Evolutionary conservation across 2,113 vertebrate species (phyloP).

Genomic region (Percina caprodes): DNA sequence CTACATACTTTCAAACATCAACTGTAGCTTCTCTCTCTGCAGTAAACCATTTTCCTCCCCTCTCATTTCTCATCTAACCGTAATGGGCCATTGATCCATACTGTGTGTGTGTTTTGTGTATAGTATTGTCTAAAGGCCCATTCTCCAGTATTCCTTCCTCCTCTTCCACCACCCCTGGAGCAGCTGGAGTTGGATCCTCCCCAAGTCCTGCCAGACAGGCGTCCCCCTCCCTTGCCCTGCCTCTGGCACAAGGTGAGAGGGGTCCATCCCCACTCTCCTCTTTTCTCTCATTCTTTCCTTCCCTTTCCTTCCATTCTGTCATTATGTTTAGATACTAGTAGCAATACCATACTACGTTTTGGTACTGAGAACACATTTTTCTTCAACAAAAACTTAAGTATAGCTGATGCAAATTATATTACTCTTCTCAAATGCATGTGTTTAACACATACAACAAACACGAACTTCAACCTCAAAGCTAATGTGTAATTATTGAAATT

Average conservation of each 20-base stretch:
- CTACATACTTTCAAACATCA: not conserved
- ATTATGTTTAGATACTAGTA: not conserved
- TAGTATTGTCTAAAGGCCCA: slow-evolving; percentile 76
- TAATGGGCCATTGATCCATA: slow-evolving; percentile 58
- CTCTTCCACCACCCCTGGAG: slow-evolving; percentile 58
- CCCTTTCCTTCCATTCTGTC: not conserved
- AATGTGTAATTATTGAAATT: not conserved
- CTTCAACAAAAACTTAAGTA: not conserved
- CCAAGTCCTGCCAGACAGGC: slow-evolving; percentile 62
- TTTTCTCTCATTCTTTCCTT: not conserved
- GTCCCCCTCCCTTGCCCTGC: slow-evolving; percentile 74
- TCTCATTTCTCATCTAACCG: slow-evolving; percentile 44
- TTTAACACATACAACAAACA: not conserved
- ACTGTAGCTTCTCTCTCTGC: slow-evolving; percentile 8
- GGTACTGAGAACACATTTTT: not conserved
- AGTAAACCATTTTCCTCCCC: slow-evolving; percentile 7
- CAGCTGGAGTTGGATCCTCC: slow-evolving; percentile 69
- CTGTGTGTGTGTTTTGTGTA: slow-evolving; percentile 49
- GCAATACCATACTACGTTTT: not conserved
- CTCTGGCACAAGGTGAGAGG: slow-evolving; percentile 80
- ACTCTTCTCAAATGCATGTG: not conserved
- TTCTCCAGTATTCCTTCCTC: slow-evolving; percentile 64
- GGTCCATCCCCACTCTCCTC: slow-evolving; percentile 17
- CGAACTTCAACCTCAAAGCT: not conserved
- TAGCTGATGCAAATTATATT: not conserved